Conservation (phyloP, 2,113 vertebrate species). For the Xenopus borealis region DNA sequence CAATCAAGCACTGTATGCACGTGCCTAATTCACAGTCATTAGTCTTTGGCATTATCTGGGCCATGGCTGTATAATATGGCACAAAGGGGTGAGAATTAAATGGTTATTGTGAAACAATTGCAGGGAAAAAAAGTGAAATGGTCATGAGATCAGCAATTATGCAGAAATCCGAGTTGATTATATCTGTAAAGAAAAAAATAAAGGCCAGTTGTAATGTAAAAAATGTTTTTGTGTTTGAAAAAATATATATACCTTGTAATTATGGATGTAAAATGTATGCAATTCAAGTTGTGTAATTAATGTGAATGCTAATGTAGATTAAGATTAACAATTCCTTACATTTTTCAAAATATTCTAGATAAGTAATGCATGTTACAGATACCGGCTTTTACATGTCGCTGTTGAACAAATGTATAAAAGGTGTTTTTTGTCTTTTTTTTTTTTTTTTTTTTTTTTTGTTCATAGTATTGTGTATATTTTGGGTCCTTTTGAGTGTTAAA, state of each 20-base stretch:
- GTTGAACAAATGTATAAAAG: not conserved
- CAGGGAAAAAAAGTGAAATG: not conserved
- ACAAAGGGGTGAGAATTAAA: no score
- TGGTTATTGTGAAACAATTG: no score
- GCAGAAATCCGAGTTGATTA: no score
- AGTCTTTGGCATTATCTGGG: no score
- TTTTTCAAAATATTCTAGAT: not conserved
- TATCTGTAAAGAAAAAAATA: no score
- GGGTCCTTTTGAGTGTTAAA: slow-evolving; percentile 1
- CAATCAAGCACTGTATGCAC: no score
- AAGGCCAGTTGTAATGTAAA: no score
- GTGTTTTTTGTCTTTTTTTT: not conserved
- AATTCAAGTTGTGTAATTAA: not conserved
- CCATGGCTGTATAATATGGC: no score
- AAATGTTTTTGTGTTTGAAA: no score
- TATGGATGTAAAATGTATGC: not conserved
- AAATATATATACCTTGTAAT: no score
- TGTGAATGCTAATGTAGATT: not conserved
- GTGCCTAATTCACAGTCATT: no score
- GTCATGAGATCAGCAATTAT: not conserved
- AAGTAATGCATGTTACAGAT: not conserved
- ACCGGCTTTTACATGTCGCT: not conserved
- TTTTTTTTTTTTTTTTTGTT: not conserved
- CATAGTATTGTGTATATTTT: slow-evolving; percentile 1
- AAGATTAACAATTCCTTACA: not conserved